phyloP scores from a whole-genome alignment of 2,113 vertebrate species.

The Speoplatyrhinus poulsoni region DNA sequence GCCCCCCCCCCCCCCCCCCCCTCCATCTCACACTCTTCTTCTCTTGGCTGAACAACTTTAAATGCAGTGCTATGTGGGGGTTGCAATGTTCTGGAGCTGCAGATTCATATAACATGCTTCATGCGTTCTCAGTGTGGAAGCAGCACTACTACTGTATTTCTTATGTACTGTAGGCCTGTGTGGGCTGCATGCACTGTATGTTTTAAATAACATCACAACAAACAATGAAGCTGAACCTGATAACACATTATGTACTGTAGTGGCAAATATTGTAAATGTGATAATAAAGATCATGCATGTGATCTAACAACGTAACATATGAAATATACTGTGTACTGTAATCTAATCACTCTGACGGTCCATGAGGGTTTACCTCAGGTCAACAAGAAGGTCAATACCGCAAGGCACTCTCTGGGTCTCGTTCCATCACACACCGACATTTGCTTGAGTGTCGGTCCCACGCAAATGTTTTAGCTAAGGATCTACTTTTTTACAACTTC shows the following conservation, averaged over 20 bases:
- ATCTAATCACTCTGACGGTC: not conserved
- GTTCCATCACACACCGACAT: too few species aligned
- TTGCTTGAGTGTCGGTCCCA: too few species aligned
- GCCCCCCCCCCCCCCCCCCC: not conserved
- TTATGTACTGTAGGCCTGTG: conserved; percentile 1
- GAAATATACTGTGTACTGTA: not conserved
- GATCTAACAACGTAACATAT: too few species aligned
- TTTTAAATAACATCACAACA: conserved; percentile 4
- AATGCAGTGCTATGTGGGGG: not conserved
- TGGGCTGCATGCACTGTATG: not conserved
- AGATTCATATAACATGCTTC: conserved; percentile 39
- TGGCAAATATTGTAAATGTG: not conserved
- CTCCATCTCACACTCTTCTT: not conserved
- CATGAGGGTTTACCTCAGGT: too few species aligned
- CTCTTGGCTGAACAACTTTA: not conserved
- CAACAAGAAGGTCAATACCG: too few species aligned
- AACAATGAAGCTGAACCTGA: not conserved
- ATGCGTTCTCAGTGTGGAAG: conserved; percentile 21
- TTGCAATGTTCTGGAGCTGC: conserved; percentile 35
- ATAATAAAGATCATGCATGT: too few species aligned
- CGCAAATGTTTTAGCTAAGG: not conserved
- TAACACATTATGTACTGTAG: not conserved
- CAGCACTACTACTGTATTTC: conserved; percentile 14
- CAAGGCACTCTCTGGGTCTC: too few species aligned
- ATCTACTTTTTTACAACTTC: not conserved